Base-by-base conservation (phyloP, 2,113 vertebrate genomes). In the Channa maculata region DNA sequence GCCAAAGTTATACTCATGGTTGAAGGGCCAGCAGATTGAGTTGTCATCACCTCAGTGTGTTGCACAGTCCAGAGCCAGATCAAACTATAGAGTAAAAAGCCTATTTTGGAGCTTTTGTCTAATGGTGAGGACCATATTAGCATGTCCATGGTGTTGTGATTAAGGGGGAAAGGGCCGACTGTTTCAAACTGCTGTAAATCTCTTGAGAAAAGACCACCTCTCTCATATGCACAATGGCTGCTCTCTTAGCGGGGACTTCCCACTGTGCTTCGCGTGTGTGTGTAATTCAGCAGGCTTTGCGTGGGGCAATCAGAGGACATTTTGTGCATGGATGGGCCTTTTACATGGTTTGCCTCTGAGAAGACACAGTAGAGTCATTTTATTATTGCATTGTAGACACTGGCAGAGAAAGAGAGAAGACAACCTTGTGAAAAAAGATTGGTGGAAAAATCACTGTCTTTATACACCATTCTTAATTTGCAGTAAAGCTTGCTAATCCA, bases 101-200 rank as follows among this genome's bases (percentile, higher is more conserved):
- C 77, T 45, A 70, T 77, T 90, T 80, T 76, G 55, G 77, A 71
- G 79, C 83, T 82, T 91, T 91, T 92, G 88, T 90, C 71, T 69
- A 62, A 70, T 6, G 68, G 77, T 68, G 76, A 87, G 89, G 80
- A 75, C 79, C 80, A 69, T 88, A 92, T 93, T 91, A 92, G 91
- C 90, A 92, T 92, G 89, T 86, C 88, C 88, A 90, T 93, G 70
- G 89, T 64, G 85, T 55, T 71, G 83, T 77, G 82, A 89, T 88
- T 78, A 82, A 79, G 81, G 86, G 69, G 71, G 65, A 83, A 87
- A 78, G 81, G 75, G 73, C 59, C 24, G 65, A 50, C 84, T 69
- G 87, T 70, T 86, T 89, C 76, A 68, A 69, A 83, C 83, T 71
- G 87, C 87, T 91, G 87, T 91, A 93, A 91, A 91, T 92, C 89